These are phyloP conservation scores for Melanchra persicariae DNA, from an alignment of 2,888 invertebrate genomes.

Conservation along the genomic window DNA sequence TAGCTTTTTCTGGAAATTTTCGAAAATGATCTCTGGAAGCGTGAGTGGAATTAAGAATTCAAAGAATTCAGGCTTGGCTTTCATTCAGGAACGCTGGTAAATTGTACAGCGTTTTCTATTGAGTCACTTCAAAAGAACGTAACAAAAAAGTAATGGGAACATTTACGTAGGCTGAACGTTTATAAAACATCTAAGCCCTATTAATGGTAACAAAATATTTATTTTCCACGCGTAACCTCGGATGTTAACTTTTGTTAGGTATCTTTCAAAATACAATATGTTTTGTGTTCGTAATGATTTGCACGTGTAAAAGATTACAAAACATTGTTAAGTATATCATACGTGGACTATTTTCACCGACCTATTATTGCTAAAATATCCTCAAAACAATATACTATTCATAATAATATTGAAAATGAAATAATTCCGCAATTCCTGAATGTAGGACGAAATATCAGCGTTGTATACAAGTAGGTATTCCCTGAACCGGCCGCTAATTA, in stretches of 20 bases:
- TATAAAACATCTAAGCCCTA: constrained; percentile 4
- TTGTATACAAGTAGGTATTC: constrained; percentile 26
- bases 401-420: constrained; percentile 42
- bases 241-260: constrained; percentile 24
- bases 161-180: constrained; percentile 14
- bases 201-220: constrained; percentile 14
- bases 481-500: constrained; percentile 15
- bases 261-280: constrained; percentile 42
- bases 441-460: constrained; percentile 8
- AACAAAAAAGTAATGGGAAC: constrained; percentile 12
- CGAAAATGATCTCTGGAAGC: background rate
- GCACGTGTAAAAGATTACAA: constrained; percentile 69
- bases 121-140: background rate
- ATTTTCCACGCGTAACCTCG: constrained; percentile 14
- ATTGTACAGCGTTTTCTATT: background rate
- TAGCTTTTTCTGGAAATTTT: background rate
- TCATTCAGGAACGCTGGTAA: background rate
- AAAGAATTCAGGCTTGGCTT: constrained; percentile 1
- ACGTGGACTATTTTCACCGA: constrained; percentile 40
- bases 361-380: constrained; percentile 59
- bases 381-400: constrained; percentile 58
- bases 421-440: constrained; percentile 34
- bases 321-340: constrained; percentile 43
- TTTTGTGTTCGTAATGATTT: constrained; percentile 50
- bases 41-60: background rate